Evolutionary conservation across 1,140 invertebrate species (phyloP).

Genomic region (Hesperophylax magnus): DNA sequence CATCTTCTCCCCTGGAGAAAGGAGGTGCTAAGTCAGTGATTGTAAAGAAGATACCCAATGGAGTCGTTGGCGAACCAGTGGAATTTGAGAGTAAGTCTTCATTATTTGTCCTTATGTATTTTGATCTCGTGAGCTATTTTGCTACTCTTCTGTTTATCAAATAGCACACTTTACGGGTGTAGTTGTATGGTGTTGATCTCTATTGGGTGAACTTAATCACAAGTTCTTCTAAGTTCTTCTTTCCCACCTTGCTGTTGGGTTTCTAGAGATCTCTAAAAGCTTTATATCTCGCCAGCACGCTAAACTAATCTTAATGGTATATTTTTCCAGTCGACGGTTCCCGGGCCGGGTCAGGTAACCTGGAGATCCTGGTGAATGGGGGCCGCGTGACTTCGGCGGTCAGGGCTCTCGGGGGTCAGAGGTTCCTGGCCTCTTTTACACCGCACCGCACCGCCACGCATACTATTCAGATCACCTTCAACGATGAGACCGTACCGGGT

Average conservation of each 20-base stretch:
- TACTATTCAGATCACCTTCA: conserved; percentile 96
- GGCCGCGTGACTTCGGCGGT: conserved; percentile 96
- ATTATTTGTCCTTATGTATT: too few relatives aligned
- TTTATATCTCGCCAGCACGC: too few relatives aligned
- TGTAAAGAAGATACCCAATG: conserved; percentile 89
- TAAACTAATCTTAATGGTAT: too few relatives aligned
- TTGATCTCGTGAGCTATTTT: too few relatives aligned
- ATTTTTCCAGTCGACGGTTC: conserved; percentile 88
- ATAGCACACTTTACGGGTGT: too few relatives aligned
- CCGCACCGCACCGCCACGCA: conserved; percentile 89
- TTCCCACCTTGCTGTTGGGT: too few relatives aligned
- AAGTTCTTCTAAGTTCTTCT: too few relatives aligned
- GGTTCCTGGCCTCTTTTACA: conserved; percentile 92
- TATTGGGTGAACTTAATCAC: too few relatives aligned
- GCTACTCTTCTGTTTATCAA: too few relatives aligned
- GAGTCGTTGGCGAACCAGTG: conserved; percentile 88
- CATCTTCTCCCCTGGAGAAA: conserved; percentile 68
- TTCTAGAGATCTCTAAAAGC: too few relatives aligned
- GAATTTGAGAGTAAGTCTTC: conserved; percentile 92
- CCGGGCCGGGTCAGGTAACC: conserved; percentile 93
- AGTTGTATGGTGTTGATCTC: too few relatives aligned
- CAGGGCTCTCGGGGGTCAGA: conserved; percentile 90
- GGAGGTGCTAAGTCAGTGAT: conserved; percentile 83
- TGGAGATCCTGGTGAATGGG: conserved; percentile 97
- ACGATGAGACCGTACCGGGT: conserved; percentile 94